Evolutionary conservation across 2,797 vertebrate species (phyloP).

Genomic region (Gymnocypris eckloni): DNA sequence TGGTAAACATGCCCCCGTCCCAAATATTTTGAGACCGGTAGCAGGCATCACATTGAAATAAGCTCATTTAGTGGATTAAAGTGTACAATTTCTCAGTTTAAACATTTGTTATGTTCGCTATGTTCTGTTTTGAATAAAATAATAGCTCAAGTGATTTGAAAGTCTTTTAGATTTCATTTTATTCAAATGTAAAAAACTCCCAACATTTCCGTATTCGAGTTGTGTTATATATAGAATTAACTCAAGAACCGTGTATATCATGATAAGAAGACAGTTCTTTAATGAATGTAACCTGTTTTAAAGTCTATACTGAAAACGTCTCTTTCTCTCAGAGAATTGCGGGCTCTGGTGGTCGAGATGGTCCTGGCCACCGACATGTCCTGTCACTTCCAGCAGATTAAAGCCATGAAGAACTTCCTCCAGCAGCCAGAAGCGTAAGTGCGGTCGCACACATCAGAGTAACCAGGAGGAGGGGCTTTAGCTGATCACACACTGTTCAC

Average conservation of each 20-base stretch:
- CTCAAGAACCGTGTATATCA: background rate
- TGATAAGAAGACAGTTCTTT: background rate
- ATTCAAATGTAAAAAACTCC: too few relatives aligned
- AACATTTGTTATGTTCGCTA: too few relatives aligned
- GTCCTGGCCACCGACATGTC: constrained; percentile 98
- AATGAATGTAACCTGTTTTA: background rate
- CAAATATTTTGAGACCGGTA: too few relatives aligned
- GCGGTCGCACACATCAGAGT: constrained; percentile 1
- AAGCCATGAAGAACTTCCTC: constrained; percentile 92
- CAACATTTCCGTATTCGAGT: too few relatives aligned
- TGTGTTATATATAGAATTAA: background rate
- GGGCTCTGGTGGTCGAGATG: constrained; percentile 94
- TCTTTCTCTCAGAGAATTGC: constrained; percentile 82
- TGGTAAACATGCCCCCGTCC: too few relatives aligned
- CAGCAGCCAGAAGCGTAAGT: constrained; percentile 94
- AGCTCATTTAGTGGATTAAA: too few relatives aligned
- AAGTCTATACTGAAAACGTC: background rate
- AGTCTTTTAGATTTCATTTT: too few relatives aligned
- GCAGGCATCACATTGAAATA: too few relatives aligned
- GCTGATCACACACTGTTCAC: constrained; percentile 23
- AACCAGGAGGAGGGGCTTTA: constrained; percentile 12
- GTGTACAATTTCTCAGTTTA: too few relatives aligned
- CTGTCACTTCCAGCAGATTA: constrained; percentile 97
- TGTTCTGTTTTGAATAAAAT: too few relatives aligned
- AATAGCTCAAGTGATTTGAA: too few relatives aligned